phyloP scores from a whole-genome alignment of 64 coral and sea anemone genomes.

The Montipora sp. region DNA sequence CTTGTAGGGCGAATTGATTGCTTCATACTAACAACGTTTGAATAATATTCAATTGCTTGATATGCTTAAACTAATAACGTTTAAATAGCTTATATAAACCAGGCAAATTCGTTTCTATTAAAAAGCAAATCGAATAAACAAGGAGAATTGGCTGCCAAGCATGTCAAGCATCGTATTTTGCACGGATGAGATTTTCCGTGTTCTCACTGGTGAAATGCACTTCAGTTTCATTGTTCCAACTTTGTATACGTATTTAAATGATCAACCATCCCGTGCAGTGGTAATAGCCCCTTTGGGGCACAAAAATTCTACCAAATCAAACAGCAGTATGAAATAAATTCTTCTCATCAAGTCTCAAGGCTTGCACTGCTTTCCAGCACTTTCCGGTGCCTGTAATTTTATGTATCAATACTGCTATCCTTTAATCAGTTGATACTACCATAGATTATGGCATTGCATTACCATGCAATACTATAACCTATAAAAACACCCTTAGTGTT shows the following conservation, averaged over 20 bases:
- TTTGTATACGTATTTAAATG: neutral
- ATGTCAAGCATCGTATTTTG: constrained; percentile 36
- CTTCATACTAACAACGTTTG: neutral
- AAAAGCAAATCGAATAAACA: constrained; percentile 23
- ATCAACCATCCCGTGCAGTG: neutral
- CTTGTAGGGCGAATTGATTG: neutral
- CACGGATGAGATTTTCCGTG: constrained; percentile 28
- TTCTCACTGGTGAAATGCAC: neutral
- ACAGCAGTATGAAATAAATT: neutral
- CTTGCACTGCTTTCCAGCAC: constrained; percentile 4
- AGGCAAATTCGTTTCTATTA: neutral
- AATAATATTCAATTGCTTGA: neutral
- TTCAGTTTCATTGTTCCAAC: neutral
- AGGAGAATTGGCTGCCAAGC: constrained; percentile 23
- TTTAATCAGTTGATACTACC: constrained; percentile 3
- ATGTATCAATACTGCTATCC: constrained; percentile 3
- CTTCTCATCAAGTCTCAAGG: neutral
- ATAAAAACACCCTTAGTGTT: constrained; percentile 23
- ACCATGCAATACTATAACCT: constrained; percentile 3
- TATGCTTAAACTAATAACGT: neutral
- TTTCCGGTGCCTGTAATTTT: neutral
- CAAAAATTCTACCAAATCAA: neutral
- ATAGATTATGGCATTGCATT: neutral
- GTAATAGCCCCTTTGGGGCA: constrained; percentile 17
- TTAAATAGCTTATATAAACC: constrained; percentile 6